Percentiles rank a stretch among this genome's conserved stretches.
Evolutionary conservation across 2,888 invertebrate species (phyloP).

Genomic region (Heliconius ethilla): DNA sequence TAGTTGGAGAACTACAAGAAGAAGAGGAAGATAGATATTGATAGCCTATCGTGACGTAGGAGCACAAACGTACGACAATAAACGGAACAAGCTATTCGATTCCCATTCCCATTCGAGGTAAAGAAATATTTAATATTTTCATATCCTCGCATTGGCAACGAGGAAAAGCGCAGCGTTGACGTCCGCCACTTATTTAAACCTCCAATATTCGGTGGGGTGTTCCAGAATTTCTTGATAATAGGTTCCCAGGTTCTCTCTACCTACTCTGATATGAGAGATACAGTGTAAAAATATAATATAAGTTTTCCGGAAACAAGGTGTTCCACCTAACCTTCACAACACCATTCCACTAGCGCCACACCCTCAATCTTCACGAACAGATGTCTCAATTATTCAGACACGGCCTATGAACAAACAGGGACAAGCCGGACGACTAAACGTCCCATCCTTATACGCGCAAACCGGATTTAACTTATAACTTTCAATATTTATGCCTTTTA

Average conservation of each 20-base stretch:
- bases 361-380: constrained; percentile 9
- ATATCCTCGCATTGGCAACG: background rate
- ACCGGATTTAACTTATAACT: constrained; percentile 13
- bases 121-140: background rate
- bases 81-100: background rate
- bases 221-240: too few species aligned
- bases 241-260: too few species aligned
- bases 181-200: background rate
- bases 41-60: background rate
- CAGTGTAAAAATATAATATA: background rate
- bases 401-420: constrained; percentile 27
- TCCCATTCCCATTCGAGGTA: background rate
- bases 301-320: constrained; percentile 1
- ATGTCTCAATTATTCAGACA: constrained; percentile 28
- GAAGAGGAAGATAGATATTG: too few species aligned
- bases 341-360: background rate
- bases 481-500: constrained; percentile 14
- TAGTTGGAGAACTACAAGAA: too few species aligned
- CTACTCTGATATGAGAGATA: too few species aligned
- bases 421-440: constrained; percentile 21
- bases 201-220: background rate
- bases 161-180: background rate
- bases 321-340: background rate
- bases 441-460: constrained; percentile 8
- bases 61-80: background rate